phyloP scores from a whole-genome alignment of 2,113 vertebrate genomes.

The Lanius ludovicianus region DNA sequence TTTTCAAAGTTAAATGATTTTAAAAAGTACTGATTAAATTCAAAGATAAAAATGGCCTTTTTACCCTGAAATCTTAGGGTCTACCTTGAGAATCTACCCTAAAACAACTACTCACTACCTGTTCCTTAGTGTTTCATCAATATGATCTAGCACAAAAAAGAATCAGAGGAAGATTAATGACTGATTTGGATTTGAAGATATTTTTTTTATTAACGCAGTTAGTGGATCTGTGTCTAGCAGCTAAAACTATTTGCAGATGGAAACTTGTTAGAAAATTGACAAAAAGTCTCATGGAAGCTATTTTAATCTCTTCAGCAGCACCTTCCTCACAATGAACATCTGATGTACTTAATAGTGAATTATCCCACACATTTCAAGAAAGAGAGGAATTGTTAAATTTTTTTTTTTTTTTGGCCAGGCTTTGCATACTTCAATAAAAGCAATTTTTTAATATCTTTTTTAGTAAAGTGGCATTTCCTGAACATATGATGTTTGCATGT shows the following conservation, averaged over 20 bases:
- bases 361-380: neutral
- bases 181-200: neutral
- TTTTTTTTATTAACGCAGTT: fast-evolving
- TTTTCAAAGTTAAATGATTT: neutral
- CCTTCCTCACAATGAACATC: neutral
- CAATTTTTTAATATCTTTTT: neutral
- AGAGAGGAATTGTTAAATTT: neutral
- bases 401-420: neutral
- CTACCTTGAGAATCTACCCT: neutral
- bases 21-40: neutral
- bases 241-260: neutral
- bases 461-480: neutral
- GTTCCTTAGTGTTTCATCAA: neutral
- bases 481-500: neutral
- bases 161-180: neutral
- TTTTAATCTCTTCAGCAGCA: neutral
- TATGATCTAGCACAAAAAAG: neutral
- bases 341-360: neutral
- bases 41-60: neutral
- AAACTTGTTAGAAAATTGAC: neutral
- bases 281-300: neutral
- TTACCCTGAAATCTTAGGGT: neutral
- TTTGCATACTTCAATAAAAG: neutral
- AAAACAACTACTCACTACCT: neutral
- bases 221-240: neutral